Evolutionary conservation across 2,113 vertebrate genomes (phyloP).

Genomic region (Natator depressus): DNA sequence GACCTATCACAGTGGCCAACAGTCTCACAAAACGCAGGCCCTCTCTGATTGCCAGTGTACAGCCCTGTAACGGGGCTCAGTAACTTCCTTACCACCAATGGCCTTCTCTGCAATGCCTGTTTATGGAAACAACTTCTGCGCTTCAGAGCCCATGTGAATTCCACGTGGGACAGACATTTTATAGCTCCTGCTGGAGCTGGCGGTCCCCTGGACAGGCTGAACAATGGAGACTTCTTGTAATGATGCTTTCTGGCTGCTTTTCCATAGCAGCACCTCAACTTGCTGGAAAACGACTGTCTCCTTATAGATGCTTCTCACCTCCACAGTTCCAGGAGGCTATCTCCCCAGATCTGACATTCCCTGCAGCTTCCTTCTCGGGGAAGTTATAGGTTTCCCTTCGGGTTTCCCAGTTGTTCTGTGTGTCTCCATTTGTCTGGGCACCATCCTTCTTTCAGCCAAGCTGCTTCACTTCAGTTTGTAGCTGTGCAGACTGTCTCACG

Average conservation of each 20-base stretch:
- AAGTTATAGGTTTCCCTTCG: conserved; percentile 51
- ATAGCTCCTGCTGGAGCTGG: not conserved
- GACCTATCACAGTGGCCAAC: rapidly evolving
- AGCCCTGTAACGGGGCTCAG: not conserved
- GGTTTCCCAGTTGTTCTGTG: conserved; percentile 21
- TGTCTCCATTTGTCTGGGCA: conserved; percentile 61
- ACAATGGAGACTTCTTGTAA: not conserved
- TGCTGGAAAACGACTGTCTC: not conserved
- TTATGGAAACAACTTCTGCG: not conserved
- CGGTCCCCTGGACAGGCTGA: not conserved
- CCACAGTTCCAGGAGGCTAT: not conserved
- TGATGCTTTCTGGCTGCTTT: not conserved
- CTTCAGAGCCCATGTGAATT: rapidly evolving
- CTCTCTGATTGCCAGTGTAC: not conserved
- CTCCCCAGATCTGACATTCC: not conserved
- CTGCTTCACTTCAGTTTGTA: conserved; percentile 51
- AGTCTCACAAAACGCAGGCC: not conserved
- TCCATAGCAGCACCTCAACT: not conserved
- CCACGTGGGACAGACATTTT: not conserved
- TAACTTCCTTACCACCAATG: not conserved
- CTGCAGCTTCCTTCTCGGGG: conserved; percentile 19
- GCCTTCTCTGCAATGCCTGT: not conserved
- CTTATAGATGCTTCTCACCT: not conserved
- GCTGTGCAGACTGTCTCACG: not conserved
- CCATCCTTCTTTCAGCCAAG: conserved; percentile 57